A percentile compares a stretch with the other conserved stretches of the same genome.
Evolutionary conservation across 2,797 vertebrate species (phyloP).

Genomic region (Semaprochilodus insignis): DNA sequence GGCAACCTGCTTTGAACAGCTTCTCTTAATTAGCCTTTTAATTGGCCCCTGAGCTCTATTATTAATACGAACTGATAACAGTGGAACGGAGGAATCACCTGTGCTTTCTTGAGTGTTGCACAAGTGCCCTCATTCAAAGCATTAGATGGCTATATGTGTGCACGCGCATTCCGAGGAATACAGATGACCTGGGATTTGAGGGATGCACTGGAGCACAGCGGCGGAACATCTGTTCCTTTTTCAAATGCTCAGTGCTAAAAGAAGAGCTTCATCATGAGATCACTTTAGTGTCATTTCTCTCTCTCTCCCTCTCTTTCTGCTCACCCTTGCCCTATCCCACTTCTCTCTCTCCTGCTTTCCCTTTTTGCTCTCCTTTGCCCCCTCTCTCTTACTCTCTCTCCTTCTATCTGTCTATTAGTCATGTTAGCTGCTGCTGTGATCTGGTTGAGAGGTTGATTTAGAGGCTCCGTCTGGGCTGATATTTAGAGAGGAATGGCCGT

Average conservation of each 20-base stretch:
- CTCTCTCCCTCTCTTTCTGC: too few species aligned
- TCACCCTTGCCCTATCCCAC: too few species aligned
- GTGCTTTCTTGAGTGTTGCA: slow-evolving; percentile 2
- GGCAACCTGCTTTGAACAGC: slow-evolving; percentile 38
- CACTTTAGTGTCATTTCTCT: background rate
- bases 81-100: slow-evolving; percentile 19
- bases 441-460: slow-evolving; percentile 55
- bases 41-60: slow-evolving; percentile 38
- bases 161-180: background rate
- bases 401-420: too few species aligned
- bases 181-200: slow-evolving; percentile 9
- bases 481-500: slow-evolving; percentile 50
- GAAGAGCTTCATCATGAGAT: background rate
- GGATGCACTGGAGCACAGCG: background rate
- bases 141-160: slow-evolving; percentile 4
- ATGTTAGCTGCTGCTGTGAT: too few species aligned
- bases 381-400: background rate
- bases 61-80: background rate
- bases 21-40: slow-evolving; percentile 46
- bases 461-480: slow-evolving; percentile 39
- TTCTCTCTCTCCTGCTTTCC: too few species aligned
- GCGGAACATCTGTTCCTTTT: too few species aligned
- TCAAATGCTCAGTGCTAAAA: background rate
- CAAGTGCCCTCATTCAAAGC: background rate
- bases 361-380: too few species aligned